Evolutionary conservation across 2,888 invertebrate species (phyloP).

Genomic region (Cryptus armator): DNA sequence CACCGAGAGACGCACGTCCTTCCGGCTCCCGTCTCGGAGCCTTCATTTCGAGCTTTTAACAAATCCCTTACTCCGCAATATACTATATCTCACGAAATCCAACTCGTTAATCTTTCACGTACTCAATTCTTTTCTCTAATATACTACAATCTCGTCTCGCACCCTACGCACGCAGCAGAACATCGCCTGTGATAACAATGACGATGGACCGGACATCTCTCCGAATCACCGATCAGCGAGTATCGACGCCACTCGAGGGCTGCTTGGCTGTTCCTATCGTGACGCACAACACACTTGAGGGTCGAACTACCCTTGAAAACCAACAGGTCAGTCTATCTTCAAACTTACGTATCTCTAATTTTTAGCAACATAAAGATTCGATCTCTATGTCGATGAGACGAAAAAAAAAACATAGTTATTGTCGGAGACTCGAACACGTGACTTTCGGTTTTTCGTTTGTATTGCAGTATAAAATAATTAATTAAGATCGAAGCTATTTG

Average conservation of each 20-base stretch:
- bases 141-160: background rate
- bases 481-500: background rate
- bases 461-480: background rate
- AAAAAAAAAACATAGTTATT: background rate
- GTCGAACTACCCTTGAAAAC: slow-evolving; percentile 10
- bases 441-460: background rate
- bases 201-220: slow-evolving; percentile 47
- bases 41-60: slow-evolving; percentile 49
- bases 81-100: background rate
- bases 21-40: slow-evolving; percentile 46
- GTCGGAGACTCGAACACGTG: background rate
- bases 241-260: slow-evolving; percentile 19
- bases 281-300: slow-evolving; percentile 14
- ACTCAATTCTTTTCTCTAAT: background rate
- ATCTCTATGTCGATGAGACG: background rate
- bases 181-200: slow-evolving; percentile 57
- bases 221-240: slow-evolving; percentile 34
- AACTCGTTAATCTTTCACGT: background rate
- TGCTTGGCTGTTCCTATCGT: background rate
- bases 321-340: slow-evolving; percentile 50
- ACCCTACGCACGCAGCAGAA: background rate
- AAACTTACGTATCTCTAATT: slow-evolving; percentile 21
- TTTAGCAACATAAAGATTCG: background rate
- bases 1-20: slow-evolving; percentile 80
- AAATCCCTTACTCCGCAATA: slow-evolving; percentile 13